Evolutionary conservation across 53 echinoderm and acorn worm species (phyloP).

Genomic region (Patiria pectinifera): DNA sequence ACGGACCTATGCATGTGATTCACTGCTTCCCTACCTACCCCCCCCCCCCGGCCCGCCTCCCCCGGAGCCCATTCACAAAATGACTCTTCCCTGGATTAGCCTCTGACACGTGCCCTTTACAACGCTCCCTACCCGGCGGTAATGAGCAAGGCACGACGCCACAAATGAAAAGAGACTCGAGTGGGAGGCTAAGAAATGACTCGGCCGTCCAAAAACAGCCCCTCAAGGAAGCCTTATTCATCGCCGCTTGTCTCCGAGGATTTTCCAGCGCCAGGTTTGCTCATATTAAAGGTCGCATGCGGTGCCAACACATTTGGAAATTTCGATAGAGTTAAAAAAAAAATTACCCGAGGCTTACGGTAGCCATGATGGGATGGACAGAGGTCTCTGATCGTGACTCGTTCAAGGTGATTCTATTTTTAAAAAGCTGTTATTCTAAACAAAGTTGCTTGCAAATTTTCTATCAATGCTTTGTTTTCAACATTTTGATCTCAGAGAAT

Average conservation of each 20-base stretch:
- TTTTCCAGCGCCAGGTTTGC: conserved; percentile 9
- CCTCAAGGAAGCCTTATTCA: conserved; percentile 41
- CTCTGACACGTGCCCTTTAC: conserved; percentile 26
- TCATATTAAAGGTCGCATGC: conserved; percentile 10
- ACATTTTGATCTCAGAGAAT: background rate
- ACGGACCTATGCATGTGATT: background rate
- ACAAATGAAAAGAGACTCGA: background rate
- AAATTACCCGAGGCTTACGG: background rate
- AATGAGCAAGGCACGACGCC: background rate
- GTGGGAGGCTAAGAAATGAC: conserved; percentile 43
- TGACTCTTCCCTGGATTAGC: background rate
- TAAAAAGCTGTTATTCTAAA: background rate
- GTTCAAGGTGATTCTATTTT: background rate
- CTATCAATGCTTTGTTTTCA: background rate
- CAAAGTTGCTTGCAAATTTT: background rate
- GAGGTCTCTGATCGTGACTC: background rate
- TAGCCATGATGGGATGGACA: no score
- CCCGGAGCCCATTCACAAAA: background rate
- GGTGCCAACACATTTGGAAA: background rate
- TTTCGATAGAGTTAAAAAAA: background rate
- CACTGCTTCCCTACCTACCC: background rate
- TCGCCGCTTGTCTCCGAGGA: conserved; percentile 31
- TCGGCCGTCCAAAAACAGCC: conserved; percentile 27
- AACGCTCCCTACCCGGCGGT: background rate
- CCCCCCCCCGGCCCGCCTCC: background rate